Conservation (phyloP, 2,888 invertebrate genomes). For the Dasysyrphus albostriatus region DNA sequence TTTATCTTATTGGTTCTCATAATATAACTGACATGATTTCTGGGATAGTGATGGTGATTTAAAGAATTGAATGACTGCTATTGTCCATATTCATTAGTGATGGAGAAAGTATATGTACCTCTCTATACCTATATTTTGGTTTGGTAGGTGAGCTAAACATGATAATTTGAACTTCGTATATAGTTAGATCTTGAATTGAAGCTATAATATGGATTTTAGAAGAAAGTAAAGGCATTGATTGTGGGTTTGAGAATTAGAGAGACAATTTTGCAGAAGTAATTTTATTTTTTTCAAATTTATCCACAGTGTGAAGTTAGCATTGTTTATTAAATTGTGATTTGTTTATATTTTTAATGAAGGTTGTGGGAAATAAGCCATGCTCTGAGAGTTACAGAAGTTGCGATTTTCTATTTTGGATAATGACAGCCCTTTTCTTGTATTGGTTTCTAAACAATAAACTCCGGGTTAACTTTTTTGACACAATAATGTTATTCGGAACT, state of each 20-base stretch:
- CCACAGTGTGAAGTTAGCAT: not conserved
- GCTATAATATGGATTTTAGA: not conserved
- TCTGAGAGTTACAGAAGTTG: too few species aligned
- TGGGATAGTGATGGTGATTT: constrained; percentile 34
- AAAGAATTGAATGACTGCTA: constrained; percentile 33
- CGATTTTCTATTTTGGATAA: too few species aligned
- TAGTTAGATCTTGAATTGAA: not conserved
- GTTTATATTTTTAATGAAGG: too few species aligned
- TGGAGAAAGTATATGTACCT: constrained; percentile 33
- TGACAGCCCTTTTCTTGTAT: too few species aligned
- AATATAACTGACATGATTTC: constrained; percentile 24
- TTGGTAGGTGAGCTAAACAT: not conserved
- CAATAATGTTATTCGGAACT: too few species aligned
- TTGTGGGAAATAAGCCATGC: too few species aligned
- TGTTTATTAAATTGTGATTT: too few species aligned
- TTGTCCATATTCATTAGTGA: constrained; percentile 35
- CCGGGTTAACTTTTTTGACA: too few species aligned
- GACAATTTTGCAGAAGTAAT: not conserved
- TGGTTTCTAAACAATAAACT: too few species aligned
- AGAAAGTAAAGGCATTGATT: constrained; percentile 1
- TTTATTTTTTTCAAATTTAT: not conserved
- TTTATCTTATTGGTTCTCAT: constrained; percentile 34
- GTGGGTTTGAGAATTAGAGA: not conserved
- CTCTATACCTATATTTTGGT: not conserved
- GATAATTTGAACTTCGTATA: constrained; percentile 41